These are phyloP conservation scores for Nezara viridula DNA, from an alignment of 2,888 invertebrate genomes.

Conservation along the genomic window DNA sequence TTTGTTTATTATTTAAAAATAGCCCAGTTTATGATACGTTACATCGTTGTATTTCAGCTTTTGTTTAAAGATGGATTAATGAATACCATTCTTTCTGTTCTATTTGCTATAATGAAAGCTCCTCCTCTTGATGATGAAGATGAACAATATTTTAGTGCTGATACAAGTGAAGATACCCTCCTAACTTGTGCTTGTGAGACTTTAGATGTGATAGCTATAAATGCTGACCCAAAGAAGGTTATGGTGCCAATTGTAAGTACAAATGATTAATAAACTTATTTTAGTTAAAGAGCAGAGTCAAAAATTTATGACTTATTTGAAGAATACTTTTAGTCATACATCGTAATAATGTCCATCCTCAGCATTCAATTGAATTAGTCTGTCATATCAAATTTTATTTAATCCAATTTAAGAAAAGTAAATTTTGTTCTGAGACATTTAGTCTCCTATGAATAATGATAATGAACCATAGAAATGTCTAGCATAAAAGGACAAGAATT, in stretches of 20 bases:
- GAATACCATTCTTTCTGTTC: constrained; percentile 76
- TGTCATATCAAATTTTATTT: too few relatives aligned
- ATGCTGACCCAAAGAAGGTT: constrained; percentile 80
- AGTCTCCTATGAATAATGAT: too few relatives aligned
- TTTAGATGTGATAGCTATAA: constrained; percentile 80
- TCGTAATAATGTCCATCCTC: too few relatives aligned
- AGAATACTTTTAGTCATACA: too few relatives aligned
- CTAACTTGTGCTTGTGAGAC: constrained; percentile 81
- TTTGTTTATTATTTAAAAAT: background rate
- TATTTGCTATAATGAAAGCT: constrained; percentile 79
- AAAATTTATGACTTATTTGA: too few relatives aligned
- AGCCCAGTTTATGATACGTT: constrained; percentile 19
- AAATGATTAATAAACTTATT: background rate
- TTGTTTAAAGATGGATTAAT: constrained; percentile 80
- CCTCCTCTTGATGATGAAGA: constrained; percentile 75
- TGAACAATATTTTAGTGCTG: constrained; percentile 77
- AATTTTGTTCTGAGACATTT: too few relatives aligned
- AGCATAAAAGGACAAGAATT: too few relatives aligned
- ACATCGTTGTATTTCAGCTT: constrained; percentile 68
- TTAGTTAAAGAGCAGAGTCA: too few relatives aligned
- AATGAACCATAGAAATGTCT: too few relatives aligned
- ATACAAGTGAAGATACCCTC: constrained; percentile 76
- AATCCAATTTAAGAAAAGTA: too few relatives aligned
- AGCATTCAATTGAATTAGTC: too few relatives aligned
- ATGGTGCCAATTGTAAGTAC: constrained; percentile 77